These are phyloP conservation scores for Poliocrania exsul DNA, from an alignment of 2,797 vertebrate genomes.

Conservation along the genomic window DNA sequence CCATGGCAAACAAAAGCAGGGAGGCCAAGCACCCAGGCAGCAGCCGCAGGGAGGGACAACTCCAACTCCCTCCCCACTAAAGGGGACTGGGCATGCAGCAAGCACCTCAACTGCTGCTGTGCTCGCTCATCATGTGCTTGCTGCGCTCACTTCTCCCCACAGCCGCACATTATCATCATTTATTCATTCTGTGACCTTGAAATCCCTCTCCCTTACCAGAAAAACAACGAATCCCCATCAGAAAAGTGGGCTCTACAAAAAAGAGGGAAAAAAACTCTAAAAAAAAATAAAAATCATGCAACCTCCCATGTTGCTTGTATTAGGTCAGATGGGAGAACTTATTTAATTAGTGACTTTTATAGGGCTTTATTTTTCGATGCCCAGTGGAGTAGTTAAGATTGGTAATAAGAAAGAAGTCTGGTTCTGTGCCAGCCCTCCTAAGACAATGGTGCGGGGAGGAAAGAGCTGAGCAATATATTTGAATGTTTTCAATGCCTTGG, in stretches of 20 bases:
- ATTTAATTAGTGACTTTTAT: slow-evolving; percentile 71
- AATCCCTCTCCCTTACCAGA: slow-evolving; percentile 66
- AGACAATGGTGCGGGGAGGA: slow-evolving; percentile 37
- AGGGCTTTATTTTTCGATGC: slow-evolving; percentile 61
- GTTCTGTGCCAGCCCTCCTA: slow-evolving; percentile 21
- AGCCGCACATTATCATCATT: slow-evolving; percentile 13
- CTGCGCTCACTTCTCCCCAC: neutral
- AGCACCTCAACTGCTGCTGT: neutral
- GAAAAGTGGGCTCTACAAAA: slow-evolving; percentile 37
- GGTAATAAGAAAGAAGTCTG: slow-evolving; percentile 65
- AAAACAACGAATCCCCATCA: slow-evolving; percentile 33
- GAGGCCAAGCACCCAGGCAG: neutral
- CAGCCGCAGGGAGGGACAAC: neutral
- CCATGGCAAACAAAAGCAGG: neutral
- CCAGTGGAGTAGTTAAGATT: slow-evolving; percentile 62
- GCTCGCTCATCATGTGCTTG: fast-evolving
- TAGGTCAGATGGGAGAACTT: slow-evolving; percentile 68
- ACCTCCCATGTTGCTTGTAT: slow-evolving; percentile 54
- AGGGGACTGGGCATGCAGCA: neutral
- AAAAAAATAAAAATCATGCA: neutral
- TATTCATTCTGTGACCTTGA: slow-evolving; percentile 71
- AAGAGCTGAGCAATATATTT: slow-evolving; percentile 52
- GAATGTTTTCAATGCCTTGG: slow-evolving; percentile 51
- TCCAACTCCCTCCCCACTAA: neutral
- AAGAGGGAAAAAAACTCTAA: neutral